Evolutionary conservation across 2,797 vertebrate species (phyloP).

Genomic region (Apogon talboti): DNA sequence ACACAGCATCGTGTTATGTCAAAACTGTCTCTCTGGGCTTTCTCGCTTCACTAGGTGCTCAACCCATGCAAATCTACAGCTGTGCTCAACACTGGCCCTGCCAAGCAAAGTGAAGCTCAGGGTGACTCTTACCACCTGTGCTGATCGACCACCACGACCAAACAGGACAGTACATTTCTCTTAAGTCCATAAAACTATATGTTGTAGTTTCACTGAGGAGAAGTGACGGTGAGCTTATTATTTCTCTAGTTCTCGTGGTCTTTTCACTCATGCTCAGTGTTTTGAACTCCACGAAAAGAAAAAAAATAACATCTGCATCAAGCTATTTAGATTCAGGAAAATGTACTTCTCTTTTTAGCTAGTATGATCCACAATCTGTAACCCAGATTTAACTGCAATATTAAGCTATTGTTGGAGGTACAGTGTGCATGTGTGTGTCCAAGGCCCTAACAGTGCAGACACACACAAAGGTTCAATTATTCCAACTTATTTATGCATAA

Average conservation of each 20-base stretch:
- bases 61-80: constrained; percentile 28
- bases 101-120: constrained; percentile 17
- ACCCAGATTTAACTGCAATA: not conserved
- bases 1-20: too few species aligned
- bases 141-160: constrained; percentile 13
- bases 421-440: not conserved
- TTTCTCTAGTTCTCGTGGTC: not conserved
- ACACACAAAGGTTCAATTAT: constrained; percentile 29
- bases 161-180: not conserved
- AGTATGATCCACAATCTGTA: not conserved
- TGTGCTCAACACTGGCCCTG: constrained; percentile 25
- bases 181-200: too few species aligned
- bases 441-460: constrained; percentile 13
- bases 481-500: constrained; percentile 36
- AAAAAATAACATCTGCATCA: not conserved
- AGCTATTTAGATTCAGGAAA: not conserved
- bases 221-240: not conserved
- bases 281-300: constrained; percentile 1
- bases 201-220: not conserved
- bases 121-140: constrained; percentile 50
- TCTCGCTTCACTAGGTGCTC: constrained; percentile 28
- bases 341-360: not conserved
- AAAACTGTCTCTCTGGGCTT: not conserved
- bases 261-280: too few species aligned
- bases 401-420: constrained; percentile 1